These are phyloP conservation scores for Mus musculus DNA, from an alignment of 2,113 vertebrate genomes.

Conservation along the genomic window GRCm39 chr4:154876501-154877000, in stretches of 20 bases:
- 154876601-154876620: neutral
- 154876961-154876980: neutral
- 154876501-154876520: conserved; percentile 99
- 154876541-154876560: conserved; percentile 94
- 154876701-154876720: neutral
- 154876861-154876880: neutral
- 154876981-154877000: neutral
- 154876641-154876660: neutral
- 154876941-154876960: rapidly evolving
- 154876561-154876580: conserved; percentile 72
- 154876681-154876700: rapidly evolving
- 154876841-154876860: neutral
- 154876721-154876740: too few species aligned
- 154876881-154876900: neutral
- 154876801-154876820: rapidly evolving
- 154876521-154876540: conserved; percentile 94
- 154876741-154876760: neutral
- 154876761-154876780: rapidly evolving
- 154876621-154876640: neutral
- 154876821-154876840: too few species aligned
- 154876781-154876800: rapidly evolving
- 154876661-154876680: neutral
- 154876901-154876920: too few species aligned
- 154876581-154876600: rapidly evolving
- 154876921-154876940: rapidly evolving